Conservation (phyloP, 2,113 vertebrate genomes). For the Erythrocercus mccallii region DNA sequence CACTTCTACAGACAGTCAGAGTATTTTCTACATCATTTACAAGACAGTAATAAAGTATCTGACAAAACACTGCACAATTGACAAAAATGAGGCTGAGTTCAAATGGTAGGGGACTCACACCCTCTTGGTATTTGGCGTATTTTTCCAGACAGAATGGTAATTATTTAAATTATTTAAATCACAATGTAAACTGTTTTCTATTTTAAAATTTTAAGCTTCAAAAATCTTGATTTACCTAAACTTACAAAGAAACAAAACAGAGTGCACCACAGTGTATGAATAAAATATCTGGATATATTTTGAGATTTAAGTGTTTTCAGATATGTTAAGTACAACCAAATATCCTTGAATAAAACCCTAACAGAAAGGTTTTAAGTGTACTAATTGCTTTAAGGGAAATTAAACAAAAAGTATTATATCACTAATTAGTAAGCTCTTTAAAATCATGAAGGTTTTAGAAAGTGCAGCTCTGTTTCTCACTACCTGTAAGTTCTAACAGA, state of each 20-base stretch:
- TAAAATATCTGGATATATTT: neutral
- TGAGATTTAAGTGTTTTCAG: neutral
- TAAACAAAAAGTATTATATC: neutral
- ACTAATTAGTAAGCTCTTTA: neutral
- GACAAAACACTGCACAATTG: neutral
- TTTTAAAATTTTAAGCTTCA: neutral
- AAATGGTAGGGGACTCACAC: neutral
- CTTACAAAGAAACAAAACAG: neutral
- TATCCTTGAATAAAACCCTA: neutral
- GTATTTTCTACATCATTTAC: neutral
- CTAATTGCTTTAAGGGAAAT: neutral
- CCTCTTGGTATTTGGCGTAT: neutral
- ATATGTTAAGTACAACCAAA: neutral
- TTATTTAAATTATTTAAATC: neutral
- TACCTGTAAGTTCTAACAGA: neutral
- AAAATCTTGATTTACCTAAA: neutral
- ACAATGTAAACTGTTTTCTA: neutral
- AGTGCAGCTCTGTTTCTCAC: neutral
- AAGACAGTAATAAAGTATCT: neutral
- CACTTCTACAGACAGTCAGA: neutral
- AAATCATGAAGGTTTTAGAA: neutral
- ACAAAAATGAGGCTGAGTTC: neutral
- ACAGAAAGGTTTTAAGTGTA: neutral
- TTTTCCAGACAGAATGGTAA: neutral
- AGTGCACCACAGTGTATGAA: neutral